Evolutionary conservation across 64 coral and sea anemone genomes (phyloP), one percentile per base, ranked within the genome.

Genomic region (Stichodactyla mertensii): DNA sequence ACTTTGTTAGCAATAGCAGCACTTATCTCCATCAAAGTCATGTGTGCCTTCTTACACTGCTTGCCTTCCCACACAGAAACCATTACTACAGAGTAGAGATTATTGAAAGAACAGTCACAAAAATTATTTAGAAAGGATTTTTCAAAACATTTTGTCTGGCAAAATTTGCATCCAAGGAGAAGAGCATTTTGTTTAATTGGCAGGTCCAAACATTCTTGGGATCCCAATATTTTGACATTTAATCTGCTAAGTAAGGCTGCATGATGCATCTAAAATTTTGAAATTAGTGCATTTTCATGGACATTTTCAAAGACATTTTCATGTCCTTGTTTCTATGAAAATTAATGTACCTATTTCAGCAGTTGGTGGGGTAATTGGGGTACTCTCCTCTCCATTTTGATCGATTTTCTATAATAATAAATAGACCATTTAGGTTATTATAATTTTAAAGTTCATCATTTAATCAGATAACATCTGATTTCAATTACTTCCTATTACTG

Each of bases 11-110:
- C 85, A 36, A 98, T 98, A 12, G 92, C 90, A 10, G 95, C 90
- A 52, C 95, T 98, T 52, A 98, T 94, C 45, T 98, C 95, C 82
- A 98, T 80, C 10, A 98, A 87, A 23, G 95, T 94, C 27, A 98
- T 20, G 66, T 92, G 92, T 51, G 92, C 95, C 85, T 92, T 92
- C 88, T 98, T 93, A 69, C 92, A 94, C 54, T 98, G 95, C 15
- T 89, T 86, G 45, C 92, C 92, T 85, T 98, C 95, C 95, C 95
- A 98, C 59, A 98, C 88, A 61, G 95, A 98, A 5, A 94, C 95
- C 89, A 94, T 98, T 45, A 98, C 95, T 98, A 71, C 8, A 82
- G 57, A 60, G 64, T 55, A 11, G n/a, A 22, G n/a, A 22, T 20
- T n/a, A 69, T 22, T 20, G 7, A 66, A 16, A 66, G 36, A 67